Base-by-base conservation (phyloP, 2,113 vertebrate species). In the Cavia porcellus region DNA sequence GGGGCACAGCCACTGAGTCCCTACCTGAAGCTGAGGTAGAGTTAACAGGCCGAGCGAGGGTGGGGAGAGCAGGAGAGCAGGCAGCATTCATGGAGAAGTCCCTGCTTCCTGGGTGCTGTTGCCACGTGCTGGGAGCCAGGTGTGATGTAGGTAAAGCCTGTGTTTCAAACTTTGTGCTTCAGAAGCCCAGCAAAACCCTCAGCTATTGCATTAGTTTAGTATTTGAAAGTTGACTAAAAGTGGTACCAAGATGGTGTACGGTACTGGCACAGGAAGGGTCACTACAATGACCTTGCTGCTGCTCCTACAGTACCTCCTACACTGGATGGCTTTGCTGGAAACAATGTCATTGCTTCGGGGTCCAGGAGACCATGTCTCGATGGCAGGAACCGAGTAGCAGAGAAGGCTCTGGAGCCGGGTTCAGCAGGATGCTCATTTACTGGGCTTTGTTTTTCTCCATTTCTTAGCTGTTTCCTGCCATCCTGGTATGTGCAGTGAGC, bases 391-490 rank as follows among this genome's bases (percentile, higher is more conserved):
- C 24, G 0, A 3, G 72, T 0, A 35, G 45, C 35, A 42, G 55
- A 70, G 28, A 5, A 0, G 19, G 61, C 0, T 10, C 11, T 3
- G 20, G 85, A 86, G 61, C 32, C 45, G 5, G 25, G 20, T 15
- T 59, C 1, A 0, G 8, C 9, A 17, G 0, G 22, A 4, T 55
- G 8, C 90, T 28, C 0, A 19, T 7, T 24, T 20, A 2, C 66
- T 7, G 1, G 24, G n/a, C 81, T 59, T 45, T 52, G 24, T 1
- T 61, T 38, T 45, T 28, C 74, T 74, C 38, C 32, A 5, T 30
- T 74, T 62, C 66, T 92, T 20, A 42, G 4, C 32, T 55, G 15
- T 20, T 75, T 47, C 25, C 38, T 30, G 10, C 11, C 7, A 7
- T 47, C 35, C 64, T 19, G 14, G 30, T 2, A 6, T 20, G 92